Evolutionary conservation across 2,888 invertebrate species (phyloP).

Genomic region (Cerastis rubricosa): DNA sequence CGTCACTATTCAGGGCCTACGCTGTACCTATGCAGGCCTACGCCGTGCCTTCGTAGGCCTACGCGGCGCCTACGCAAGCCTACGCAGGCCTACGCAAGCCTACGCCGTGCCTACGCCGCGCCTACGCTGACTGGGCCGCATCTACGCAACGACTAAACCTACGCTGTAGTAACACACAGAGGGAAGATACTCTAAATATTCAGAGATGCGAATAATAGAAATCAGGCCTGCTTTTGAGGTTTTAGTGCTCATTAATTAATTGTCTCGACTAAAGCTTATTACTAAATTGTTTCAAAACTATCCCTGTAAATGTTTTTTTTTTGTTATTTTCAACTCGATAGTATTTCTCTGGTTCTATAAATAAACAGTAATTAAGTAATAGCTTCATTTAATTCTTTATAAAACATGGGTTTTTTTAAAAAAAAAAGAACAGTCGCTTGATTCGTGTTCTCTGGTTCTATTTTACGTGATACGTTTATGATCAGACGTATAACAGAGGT

Average conservation of each 20-base stretch:
- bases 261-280: background rate
- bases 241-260: background rate
- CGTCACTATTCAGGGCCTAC: background rate
- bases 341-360: background rate
- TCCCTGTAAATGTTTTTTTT: background rate
- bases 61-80: background rate
- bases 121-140: background rate
- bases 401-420: background rate
- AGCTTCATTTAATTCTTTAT: background rate
- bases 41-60: background rate
- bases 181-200: background rate
- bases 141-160: background rate
- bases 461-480: too few species aligned
- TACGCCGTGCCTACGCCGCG: background rate
- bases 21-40: background rate
- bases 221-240: background rate
- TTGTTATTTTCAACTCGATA: background rate
- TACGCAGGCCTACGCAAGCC: background rate
- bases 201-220: background rate
- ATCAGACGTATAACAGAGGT: background rate
- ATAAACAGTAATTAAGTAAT: background rate
- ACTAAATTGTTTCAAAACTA: background rate
- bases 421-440: too few species aligned
- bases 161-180: background rate
- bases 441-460: background rate